Evolutionary conservation across 2,888 invertebrate genomes (phyloP).

Genomic region (Alcis repandata): DNA sequence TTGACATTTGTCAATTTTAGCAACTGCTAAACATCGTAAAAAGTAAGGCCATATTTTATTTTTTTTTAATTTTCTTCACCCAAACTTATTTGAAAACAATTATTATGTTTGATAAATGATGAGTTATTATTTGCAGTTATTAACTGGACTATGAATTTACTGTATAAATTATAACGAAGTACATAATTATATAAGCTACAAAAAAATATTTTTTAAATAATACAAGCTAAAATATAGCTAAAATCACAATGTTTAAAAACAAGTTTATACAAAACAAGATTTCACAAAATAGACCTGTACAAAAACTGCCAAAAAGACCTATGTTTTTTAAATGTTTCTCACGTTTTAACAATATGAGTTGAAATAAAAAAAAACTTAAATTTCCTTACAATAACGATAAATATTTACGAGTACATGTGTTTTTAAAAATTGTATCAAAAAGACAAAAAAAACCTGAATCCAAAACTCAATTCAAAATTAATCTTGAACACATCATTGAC

Average conservation of each 20-base stretch:
- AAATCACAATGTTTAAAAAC: conserved; percentile 64
- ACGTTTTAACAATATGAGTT: no score
- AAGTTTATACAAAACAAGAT: not conserved
- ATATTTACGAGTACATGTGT: no score
- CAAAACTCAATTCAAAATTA: not conserved
- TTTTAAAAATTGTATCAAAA: no score
- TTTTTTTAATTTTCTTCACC: no score
- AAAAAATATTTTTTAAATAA: conserved; percentile 3
- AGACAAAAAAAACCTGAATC: not conserved
- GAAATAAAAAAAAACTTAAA: no score
- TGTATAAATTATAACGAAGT: not conserved
- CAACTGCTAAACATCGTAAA: no score
- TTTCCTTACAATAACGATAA: no score
- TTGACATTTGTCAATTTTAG: no score
- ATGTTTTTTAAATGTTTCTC: no score
- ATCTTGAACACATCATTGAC: conserved; percentile 16
- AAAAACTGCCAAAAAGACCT: not conserved
- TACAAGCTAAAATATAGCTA: conserved; percentile 61
- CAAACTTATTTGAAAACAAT: no score
- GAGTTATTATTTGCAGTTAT: not conserved
- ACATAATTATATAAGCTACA: not conserved
- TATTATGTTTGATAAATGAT: not conserved
- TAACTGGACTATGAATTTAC: not conserved
- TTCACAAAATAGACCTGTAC: not conserved
- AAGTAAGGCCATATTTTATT: no score